phyloP scores from a whole-genome alignment of 2,113 vertebrate genomes.

The Scomber scombrus region DNA sequence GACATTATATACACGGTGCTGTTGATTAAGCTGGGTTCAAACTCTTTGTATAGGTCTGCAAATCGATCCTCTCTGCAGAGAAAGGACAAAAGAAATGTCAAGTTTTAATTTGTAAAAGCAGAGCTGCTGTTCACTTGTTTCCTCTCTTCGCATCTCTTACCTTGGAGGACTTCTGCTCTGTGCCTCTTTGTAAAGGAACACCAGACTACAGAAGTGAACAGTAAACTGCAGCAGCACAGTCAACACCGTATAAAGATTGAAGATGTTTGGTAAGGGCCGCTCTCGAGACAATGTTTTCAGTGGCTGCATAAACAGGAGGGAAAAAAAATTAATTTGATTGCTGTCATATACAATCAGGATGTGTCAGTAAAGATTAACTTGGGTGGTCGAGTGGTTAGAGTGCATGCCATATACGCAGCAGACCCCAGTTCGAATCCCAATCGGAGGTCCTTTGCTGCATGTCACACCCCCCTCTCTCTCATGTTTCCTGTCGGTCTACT shows the following conservation, averaged over 20 bases:
- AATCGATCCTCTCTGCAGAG: conserved; percentile 88
- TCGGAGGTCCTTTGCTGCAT: no score
- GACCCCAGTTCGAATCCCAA: no score
- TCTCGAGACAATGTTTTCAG: conserved; percentile 94
- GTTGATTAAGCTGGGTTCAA: conserved; percentile 96
- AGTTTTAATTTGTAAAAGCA: background rate
- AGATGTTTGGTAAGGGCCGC: conserved; percentile 96
- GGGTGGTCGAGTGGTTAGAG: no score
- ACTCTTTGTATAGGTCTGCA: conserved; percentile 95
- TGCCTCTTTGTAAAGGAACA: conserved; percentile 92
- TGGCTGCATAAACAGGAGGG: conserved; percentile 83
- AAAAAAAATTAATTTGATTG: conserved; percentile 8
- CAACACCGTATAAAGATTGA: conserved; percentile 96
- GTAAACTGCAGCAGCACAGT: conserved; percentile 95
- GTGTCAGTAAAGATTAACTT: background rate
- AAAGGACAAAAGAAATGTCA: conserved; percentile 5
- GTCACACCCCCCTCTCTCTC: no score
- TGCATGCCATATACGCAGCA: no score
- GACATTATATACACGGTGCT: conserved; percentile 99
- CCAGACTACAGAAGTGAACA: conserved; percentile 94
- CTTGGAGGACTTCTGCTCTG: conserved; percentile 89
- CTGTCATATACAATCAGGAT: background rate
- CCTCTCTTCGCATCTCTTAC: conserved; percentile 73
- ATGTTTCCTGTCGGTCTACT: no score
- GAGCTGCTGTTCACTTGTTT: background rate